phyloP scores from a whole-genome alignment of 2,113 vertebrate genomes.

The Myocastor coypus region DNA sequence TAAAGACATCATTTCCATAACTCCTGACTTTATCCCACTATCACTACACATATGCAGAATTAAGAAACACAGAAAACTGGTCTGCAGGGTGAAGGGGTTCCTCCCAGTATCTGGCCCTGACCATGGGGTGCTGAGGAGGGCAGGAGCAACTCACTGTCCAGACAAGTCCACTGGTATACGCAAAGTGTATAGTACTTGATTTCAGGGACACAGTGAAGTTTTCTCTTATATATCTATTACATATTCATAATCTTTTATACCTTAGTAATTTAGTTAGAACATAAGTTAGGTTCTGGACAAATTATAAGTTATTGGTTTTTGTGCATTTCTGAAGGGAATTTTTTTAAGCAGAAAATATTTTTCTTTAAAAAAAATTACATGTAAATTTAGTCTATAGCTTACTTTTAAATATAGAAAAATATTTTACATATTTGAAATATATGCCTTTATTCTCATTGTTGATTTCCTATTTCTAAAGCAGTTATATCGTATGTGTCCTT shows the following conservation, averaged over 20 bases:
- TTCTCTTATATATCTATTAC: background rate
- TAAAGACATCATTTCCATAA: background rate
- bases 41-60: fast-evolving
- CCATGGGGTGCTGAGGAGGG: background rate
- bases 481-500: background rate
- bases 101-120: fast-evolving
- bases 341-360: constrained; percentile 2
- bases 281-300: background rate
- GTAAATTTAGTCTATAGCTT: background rate
- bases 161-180: fast-evolving
- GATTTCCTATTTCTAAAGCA: background rate
- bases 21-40: background rate
- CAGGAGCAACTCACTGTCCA: background rate
- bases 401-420: constrained; percentile 2
- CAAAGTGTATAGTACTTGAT: fast-evolving
- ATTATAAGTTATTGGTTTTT: background rate
- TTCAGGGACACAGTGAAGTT: background rate
- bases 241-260: background rate
- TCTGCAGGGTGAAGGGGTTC: fast-evolving
- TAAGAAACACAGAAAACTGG: background rate
- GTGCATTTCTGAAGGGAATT: background rate
- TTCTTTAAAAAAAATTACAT: background rate
- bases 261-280: background rate
- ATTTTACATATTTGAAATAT: background rate
- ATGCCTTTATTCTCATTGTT: background rate